Conservation (phyloP, 2,113 vertebrate species). For the Lagopus leucura region DNA sequence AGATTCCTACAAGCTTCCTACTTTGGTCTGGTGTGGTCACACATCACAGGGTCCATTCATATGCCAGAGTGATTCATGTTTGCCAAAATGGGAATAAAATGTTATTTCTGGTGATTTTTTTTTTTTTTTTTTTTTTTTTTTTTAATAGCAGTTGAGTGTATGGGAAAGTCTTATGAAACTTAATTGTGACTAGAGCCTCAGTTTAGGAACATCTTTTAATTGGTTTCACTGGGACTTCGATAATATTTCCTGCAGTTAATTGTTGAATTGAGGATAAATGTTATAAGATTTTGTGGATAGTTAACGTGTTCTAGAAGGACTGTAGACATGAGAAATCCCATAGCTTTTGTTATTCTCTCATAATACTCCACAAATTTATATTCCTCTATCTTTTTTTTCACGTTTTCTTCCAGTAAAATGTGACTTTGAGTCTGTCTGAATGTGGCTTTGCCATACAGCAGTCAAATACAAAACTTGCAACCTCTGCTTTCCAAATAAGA, state of each 20-base stretch:
- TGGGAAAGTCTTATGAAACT: neutral
- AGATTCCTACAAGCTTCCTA: neutral
- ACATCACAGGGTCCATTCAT: neutral
- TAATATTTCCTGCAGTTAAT: constrained; percentile 38
- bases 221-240: constrained; percentile 62
- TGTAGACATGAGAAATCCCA: neutral
- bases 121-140: neutral
- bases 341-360: neutral
- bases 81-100: constrained; percentile 17
- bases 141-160: neutral
- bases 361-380: neutral
- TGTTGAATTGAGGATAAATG: constrained; percentile 16
- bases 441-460: neutral
- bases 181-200: constrained; percentile 4
- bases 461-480: neutral
- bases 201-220: constrained; percentile 53
- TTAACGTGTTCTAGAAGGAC: neutral
- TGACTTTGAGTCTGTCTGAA: rapidly evolving
- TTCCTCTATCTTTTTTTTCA: neutral
- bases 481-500: neutral
- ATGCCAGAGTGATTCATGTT: neutral
- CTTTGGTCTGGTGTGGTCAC: neutral
- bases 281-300: neutral
- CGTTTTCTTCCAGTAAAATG: neutral
- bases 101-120: neutral